Conservation (phyloP, 2,888 invertebrate species). For the Scaptodrosophila latifasciaeformis region DNA sequence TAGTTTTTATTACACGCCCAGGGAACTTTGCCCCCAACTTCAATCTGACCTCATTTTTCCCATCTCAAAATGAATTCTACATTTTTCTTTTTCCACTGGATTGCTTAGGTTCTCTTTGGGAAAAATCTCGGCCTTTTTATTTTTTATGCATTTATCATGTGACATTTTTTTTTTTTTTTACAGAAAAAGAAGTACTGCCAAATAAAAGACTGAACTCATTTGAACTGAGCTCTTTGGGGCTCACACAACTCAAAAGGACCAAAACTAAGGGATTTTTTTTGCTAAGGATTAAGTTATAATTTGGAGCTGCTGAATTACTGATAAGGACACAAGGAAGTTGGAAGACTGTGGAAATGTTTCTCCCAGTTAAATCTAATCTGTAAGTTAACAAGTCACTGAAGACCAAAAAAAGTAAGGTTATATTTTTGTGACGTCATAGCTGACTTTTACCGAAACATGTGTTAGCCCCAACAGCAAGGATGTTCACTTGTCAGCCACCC, state of each 20-base stretch:
- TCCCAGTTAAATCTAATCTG: slow-evolving; percentile 74
- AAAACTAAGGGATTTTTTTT: slow-evolving; percentile 26
- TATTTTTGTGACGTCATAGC: no score
- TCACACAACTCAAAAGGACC: slow-evolving; percentile 18
- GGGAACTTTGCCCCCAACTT: not conserved
- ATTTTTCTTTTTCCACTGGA: slow-evolving; percentile 49
- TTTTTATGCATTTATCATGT: not conserved
- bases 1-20: no score
- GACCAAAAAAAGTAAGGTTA: no score
- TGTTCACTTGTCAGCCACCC: no score
- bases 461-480: no score
- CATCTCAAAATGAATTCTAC: slow-evolving; percentile 41
- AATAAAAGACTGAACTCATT: slow-evolving; percentile 38
- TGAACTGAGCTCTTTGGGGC: slow-evolving; percentile 30
- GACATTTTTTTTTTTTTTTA: slow-evolving; percentile 13
- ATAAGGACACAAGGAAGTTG: slow-evolving; percentile 15
- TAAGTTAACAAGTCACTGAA: slow-evolving; percentile 71
- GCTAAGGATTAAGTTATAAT: no score
- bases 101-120: no score
- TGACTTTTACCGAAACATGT: no score
- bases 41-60: not conserved
- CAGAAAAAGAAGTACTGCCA: slow-evolving; percentile 48
- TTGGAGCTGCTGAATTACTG: not conserved
- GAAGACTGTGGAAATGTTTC: slow-evolving; percentile 64
- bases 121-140: not conserved